Evolutionary conservation across 2,113 vertebrate species (phyloP), one percentile per base, ranked within the genome.

Genomic region (Thymallus thymallus): DNA sequence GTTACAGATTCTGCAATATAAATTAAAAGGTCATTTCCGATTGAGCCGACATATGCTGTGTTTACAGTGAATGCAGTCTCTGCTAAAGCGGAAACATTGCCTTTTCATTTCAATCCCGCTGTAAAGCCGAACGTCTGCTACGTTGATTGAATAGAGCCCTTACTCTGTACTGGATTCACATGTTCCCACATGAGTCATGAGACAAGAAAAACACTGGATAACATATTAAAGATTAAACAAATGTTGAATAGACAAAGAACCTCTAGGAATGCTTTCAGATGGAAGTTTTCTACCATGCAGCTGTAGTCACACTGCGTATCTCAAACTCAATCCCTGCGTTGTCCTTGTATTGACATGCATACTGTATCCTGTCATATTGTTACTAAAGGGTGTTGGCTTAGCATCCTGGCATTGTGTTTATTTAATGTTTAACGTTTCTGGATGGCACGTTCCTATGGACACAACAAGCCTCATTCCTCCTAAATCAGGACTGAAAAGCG

Each of bases 401-500:
- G 26, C 26, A 26, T 26, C 26, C 26, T 26, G 26, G 26, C 26
- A 26, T 61, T 71, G 14, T 1, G 77, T 71, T 20, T 23, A 73
- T 66, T 75, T 68, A 77, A 82, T 76, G 78, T 72, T n/a, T n/a
- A 73, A 78, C 76, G 81, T 84, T 81, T 80, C 76, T 85, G 82
- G 76, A 89, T 78, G 83, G 84, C 77, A 81, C 71, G 71, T 81
- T 58, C 81, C 72, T 81, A 73, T 51, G 14, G 20, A 73, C 80
- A 86, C 79, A 79, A 76, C 83, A 79, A 81, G 74, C 66, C 75
- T 26, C 0, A 22, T 84, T 66, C 81, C 72, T 79, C 76, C 79
- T 83, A 83, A 85, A 85, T 84, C 82, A 81, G 74, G 72, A 85
- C 80, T 84, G 81, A 85, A 81, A 90, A 32, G 30, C 1, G 30